A percentile compares a stretch with the other conserved stretches of the same genome.
These are phyloP conservation scores for Falco cherrug DNA, from an alignment of 2,797 vertebrate species.

Conservation along the genomic window DNA sequence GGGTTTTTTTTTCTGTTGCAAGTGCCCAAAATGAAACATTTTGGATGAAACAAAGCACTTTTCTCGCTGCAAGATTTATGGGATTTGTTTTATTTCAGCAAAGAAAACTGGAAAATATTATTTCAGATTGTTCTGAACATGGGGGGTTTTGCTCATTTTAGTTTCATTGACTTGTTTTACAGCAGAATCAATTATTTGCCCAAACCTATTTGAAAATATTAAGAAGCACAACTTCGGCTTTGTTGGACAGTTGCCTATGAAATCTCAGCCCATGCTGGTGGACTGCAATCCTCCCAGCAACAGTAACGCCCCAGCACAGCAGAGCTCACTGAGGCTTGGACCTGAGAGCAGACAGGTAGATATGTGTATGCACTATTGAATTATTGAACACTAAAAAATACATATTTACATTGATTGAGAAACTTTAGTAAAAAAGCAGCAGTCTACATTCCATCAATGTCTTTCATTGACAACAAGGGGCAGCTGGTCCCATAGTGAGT, in stretches of 20 bases:
- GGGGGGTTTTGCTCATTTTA: fast-evolving
- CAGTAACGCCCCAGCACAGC: background rate
- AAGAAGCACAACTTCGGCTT: background rate
- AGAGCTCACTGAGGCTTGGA: background rate
- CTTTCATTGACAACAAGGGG: background rate
- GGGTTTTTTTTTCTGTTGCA: background rate
- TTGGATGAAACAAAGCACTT: constrained; percentile 7
- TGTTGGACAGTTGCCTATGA: background rate
- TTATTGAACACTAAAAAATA: background rate
- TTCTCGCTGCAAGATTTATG: background rate
- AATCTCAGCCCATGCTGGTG: background rate
- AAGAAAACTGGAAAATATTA: background rate
- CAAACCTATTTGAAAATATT: background rate
- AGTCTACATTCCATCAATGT: background rate
- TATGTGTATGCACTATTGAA: background rate
- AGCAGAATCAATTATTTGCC: background rate
- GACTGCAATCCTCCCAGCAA: background rate
- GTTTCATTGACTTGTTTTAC: background rate
- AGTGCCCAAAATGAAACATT: background rate
- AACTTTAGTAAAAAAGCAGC: background rate
- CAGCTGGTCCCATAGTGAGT: background rate
- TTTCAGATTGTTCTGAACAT: background rate
- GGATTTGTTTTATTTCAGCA: background rate
- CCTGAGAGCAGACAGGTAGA: background rate
- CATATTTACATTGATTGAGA: background rate